These are phyloP conservation scores for Momotus momota DNA, from an alignment of 2,797 vertebrate species.

Conservation along the genomic window DNA sequence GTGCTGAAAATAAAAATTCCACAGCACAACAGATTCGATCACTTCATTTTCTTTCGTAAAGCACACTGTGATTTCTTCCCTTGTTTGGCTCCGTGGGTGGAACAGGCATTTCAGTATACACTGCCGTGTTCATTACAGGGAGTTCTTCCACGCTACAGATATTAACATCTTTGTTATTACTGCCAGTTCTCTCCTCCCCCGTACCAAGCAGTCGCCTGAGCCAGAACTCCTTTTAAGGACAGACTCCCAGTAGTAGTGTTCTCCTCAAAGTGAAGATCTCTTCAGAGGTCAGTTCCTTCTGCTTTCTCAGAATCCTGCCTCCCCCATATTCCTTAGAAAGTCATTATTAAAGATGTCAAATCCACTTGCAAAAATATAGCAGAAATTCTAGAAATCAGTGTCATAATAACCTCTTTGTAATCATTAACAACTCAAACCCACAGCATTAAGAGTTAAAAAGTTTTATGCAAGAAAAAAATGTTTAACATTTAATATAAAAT, in stretches of 20 bases:
- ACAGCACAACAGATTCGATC: not conserved
- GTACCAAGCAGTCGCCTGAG: not conserved
- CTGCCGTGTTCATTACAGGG: not conserved
- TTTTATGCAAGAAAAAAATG: slow-evolving; percentile 14
- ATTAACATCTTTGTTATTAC: slow-evolving; percentile 66
- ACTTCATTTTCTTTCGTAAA: not conserved
- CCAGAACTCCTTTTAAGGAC: slow-evolving; percentile 19
- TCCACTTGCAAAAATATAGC: not conserved
- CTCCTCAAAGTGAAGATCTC: not conserved
- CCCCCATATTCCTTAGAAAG: slow-evolving; percentile 19
- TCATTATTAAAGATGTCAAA: not conserved
- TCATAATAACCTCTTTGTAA: not conserved
- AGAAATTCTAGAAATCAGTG: not conserved
- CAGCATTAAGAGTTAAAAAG: not conserved
- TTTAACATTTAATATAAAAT: slow-evolving; percentile 34
- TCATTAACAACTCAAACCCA: not conserved
- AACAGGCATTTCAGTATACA: slow-evolving; percentile 37
- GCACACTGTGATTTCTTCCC: slow-evolving; percentile 29
- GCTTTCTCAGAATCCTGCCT: slow-evolving; percentile 32
- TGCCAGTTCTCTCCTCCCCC: slow-evolving; percentile 61
- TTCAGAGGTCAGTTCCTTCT: slow-evolving; percentile 28
- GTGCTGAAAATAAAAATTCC: slow-evolving; percentile 15
- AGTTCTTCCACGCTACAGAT: slow-evolving; percentile 31
- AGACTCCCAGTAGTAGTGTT: slow-evolving; percentile 33
- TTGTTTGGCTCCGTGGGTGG: slow-evolving; percentile 17